Evolutionary conservation across 2,113 vertebrate genomes (phyloP), one percentile per base, ranked within the genome.

Genomic region (Caloenas nicobarica): DNA sequence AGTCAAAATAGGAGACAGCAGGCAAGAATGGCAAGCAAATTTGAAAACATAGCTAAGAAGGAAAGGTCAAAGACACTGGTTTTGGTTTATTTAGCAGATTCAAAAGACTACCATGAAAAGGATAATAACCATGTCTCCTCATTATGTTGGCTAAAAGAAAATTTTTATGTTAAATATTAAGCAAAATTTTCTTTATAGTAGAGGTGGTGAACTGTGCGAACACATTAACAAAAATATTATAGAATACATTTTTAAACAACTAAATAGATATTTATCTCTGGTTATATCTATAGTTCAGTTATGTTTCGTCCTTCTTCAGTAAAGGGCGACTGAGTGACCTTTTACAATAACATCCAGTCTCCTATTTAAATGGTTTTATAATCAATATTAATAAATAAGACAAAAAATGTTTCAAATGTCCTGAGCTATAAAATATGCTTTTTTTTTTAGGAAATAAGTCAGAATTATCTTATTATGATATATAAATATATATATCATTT

Each of bases 391-490:
- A 68, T 44, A 66, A 53, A 40, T 31, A 95, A 42, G 19, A 66
- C 34, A 4, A 54, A 91, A 42, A 81, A 51, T 29, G 22, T 88
- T 58, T 86, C 14, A 92, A 50, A 48, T 34, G 9, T 36, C 31
- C 38, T 78, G 78, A 97, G 66, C n/a, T 64, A 79, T 65, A 88
- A 91, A 64, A 38, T 87, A 88, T 15, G 19, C 9, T 87, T 83
- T 80, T 90, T 87, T 83, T 57, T 54, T 87, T 95, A 29, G 7
- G 42, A 89, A 66, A 79, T 19, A 29, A 4, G 16, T 4, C 2
- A 25, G n/a, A 25, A n/a, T 51, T 76, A 22, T 16, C 10, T 69
- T 46, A n/a, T 14, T 5, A 21, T 22, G 86, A 60, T 25, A 56
- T 54, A 34, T 28, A 79, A 38, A 44, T 15, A 2, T 9, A 34